Evolutionary conservation across 1,140 invertebrate species (phyloP).

Genomic region (Cydia splendana): DNA sequence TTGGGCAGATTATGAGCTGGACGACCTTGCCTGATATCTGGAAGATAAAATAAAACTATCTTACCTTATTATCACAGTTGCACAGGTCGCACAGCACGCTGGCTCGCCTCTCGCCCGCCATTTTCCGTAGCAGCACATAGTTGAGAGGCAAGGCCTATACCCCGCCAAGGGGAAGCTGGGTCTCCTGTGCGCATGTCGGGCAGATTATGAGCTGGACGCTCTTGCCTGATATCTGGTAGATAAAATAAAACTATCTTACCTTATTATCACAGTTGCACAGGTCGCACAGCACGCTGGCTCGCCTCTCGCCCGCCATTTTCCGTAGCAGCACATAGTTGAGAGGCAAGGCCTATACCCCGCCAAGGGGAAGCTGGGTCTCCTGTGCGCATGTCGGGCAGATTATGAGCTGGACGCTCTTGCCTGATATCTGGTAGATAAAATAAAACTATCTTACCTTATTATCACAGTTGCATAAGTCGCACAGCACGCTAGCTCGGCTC

Average conservation of each 20-base stretch:
- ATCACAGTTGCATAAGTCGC: conserved; percentile 81
- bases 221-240: conserved; percentile 64
- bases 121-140: conserved; percentile 80
- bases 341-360: conserved; percentile 78
- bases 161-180: conserved; percentile 76
- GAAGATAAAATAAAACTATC: conserved; percentile 18
- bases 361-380: conserved; percentile 75
- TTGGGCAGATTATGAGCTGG: conserved; percentile 77
- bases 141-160: conserved; percentile 80
- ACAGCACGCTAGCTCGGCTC: conserved; percentile 75
- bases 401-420: conserved; percentile 67
- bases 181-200: conserved; percentile 77
- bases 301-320: conserved; percentile 75
- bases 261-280: conserved; percentile 80
- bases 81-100: conserved; percentile 81
- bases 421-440: conserved; percentile 57
- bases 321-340: conserved; percentile 81
- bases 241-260: conserved; percentile 49
- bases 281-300: conserved; percentile 79
- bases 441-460: conserved; percentile 71
- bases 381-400: conserved; percentile 79
- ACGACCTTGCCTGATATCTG: conserved; percentile 69
- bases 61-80: conserved; percentile 75
- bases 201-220: conserved; percentile 74
- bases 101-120: conserved; percentile 72